Evolutionary conservation across 2,888 invertebrate species (phyloP).

Genomic region (Drosophila merina): DNA sequence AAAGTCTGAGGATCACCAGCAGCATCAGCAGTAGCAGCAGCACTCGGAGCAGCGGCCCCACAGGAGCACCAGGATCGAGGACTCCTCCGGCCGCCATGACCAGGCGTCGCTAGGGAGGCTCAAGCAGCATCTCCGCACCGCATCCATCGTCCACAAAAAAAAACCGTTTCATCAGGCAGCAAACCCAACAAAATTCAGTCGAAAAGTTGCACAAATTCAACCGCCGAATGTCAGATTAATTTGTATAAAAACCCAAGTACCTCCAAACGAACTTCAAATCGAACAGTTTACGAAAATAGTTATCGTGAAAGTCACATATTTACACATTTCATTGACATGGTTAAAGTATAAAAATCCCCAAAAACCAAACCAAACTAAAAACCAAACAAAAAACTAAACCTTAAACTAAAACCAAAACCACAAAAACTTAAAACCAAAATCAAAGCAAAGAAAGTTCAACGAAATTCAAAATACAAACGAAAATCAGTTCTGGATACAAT

Average conservation of each 20-base stretch:
- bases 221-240: slow-evolving; percentile 80
- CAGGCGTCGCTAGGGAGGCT: slow-evolving; percentile 61
- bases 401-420: slow-evolving; percentile 14
- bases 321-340: slow-evolving; percentile 48
- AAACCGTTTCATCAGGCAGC: slow-evolving; percentile 47
- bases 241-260: slow-evolving; percentile 48
- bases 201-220: slow-evolving; percentile 52
- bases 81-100: slow-evolving; percentile 57
- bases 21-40: slow-evolving; percentile 58
- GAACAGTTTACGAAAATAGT: slow-evolving; percentile 47
- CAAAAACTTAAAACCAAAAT: slow-evolving; percentile 12
- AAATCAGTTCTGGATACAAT: slow-evolving; percentile 28
- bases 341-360: slow-evolving; percentile 43
- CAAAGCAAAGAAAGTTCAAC: slow-evolving; percentile 20
- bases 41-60: slow-evolving; percentile 52
- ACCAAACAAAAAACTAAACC: slow-evolving; percentile 13
- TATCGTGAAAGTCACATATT: slow-evolving; percentile 21
- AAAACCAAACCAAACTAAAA: slow-evolving; percentile 25
- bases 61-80: slow-evolving; percentile 51
- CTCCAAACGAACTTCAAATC: slow-evolving; percentile 21
- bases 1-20: slow-evolving; percentile 75
- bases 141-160: slow-evolving; percentile 42
- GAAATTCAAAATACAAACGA: slow-evolving; percentile 24
- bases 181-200: slow-evolving; percentile 43
- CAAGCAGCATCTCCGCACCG: slow-evolving; percentile 60